Conservation (phyloP, 2,888 invertebrate genomes). For the Eupithecia insigniata region DNA sequence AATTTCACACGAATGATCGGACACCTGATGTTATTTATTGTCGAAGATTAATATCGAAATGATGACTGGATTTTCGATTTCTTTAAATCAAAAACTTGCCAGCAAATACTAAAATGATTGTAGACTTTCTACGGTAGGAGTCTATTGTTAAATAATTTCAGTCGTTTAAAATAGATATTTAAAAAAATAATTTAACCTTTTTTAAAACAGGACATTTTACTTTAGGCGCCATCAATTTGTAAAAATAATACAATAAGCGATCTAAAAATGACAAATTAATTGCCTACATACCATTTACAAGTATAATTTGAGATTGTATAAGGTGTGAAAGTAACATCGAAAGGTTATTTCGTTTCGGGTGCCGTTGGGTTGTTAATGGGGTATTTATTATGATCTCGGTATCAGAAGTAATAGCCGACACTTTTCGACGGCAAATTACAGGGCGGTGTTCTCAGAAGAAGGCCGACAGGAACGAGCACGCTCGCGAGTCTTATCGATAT, state of each 20-base stretch:
- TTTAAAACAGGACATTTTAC: neutral
- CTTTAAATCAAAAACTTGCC: slow-evolving; percentile 1
- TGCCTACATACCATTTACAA: slow-evolving; percentile 13
- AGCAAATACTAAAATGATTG: neutral
- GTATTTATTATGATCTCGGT: slow-evolving; percentile 84
- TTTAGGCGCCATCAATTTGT: neutral
- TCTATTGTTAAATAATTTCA: neutral
- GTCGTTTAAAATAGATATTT: neutral
- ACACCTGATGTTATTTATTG: slow-evolving; percentile 16
- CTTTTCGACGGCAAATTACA: slow-evolving; percentile 84
- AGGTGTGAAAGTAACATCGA: slow-evolving; percentile 49
- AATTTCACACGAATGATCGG: slow-evolving; percentile 33
- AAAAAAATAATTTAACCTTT: neutral
- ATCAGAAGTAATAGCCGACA: slow-evolving; percentile 84
- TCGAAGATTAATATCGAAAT: slow-evolving; percentile 7
- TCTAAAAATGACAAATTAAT: neutral
- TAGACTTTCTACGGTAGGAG: neutral
- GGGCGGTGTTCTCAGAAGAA: slow-evolving; percentile 74
- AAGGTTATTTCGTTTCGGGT: slow-evolving; percentile 79
- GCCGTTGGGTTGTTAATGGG: slow-evolving; percentile 83
- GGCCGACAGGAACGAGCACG: slow-evolving; percentile 63
- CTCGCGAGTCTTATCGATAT: slow-evolving; percentile 72
- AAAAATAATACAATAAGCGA: neutral
- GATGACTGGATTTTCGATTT: slow-evolving; percentile 14
- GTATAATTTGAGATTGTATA: slow-evolving; percentile 40